Conservation (phyloP, 1,140 invertebrate species). For the Rhagoletis pomonella region DNA sequence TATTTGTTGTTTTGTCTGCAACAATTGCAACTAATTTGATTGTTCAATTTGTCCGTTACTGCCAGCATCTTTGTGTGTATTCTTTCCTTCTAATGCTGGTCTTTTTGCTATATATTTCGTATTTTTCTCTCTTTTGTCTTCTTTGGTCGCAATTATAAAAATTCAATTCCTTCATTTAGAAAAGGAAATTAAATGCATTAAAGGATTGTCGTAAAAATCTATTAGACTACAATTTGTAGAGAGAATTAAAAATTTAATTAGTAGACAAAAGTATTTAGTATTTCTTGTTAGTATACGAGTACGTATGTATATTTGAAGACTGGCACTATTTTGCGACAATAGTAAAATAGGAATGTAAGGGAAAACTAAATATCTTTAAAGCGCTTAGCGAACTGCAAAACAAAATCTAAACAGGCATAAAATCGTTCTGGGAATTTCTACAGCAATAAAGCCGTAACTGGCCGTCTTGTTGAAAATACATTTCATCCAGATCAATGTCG, state of each 20-base stretch:
- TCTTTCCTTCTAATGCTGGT: neutral
- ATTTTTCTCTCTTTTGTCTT: neutral
- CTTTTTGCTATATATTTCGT: conserved; percentile 14
- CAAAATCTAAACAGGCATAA: too few relatives aligned
- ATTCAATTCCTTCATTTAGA: conserved; percentile 15
- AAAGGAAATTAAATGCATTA: conserved; percentile 43
- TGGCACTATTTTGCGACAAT: too few relatives aligned
- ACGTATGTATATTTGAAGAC: too few relatives aligned
- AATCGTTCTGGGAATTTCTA: too few relatives aligned
- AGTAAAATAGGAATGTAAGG: too few relatives aligned
- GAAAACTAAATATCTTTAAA: too few relatives aligned
- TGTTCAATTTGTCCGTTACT: conserved; percentile 51
- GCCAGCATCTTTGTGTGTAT: neutral
- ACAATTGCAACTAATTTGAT: conserved; percentile 55
- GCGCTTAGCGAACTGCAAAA: too few relatives aligned
- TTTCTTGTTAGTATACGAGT: neutral
- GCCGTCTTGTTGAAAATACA: too few relatives aligned
- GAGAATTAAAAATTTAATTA: conserved; percentile 42
- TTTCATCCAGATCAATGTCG: too few relatives aligned
- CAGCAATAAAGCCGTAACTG: too few relatives aligned
- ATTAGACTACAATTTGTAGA: conserved; percentile 45
- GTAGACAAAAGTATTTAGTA: neutral
- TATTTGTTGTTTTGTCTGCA: conserved; percentile 21
- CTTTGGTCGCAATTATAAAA: conserved; percentile 8
- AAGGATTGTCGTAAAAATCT: conserved; percentile 52